phyloP scores from a whole-genome alignment of 2,888 invertebrate species.

The Tholera decimalis region DNA sequence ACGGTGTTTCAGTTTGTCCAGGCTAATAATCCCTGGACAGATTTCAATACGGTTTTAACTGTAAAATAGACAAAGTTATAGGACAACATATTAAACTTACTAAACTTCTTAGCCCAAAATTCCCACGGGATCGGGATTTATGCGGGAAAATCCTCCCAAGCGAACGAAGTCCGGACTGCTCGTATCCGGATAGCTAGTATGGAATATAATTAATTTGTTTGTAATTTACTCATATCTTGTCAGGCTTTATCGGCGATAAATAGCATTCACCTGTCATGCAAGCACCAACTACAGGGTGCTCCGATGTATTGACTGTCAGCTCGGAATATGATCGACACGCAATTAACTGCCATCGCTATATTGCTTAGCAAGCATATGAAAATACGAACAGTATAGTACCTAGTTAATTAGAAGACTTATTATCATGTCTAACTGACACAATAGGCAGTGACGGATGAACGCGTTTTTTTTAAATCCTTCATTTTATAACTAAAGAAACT shows the following conservation, averaged over 20 bases:
- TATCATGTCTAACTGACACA: neutral
- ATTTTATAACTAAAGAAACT: neutral
- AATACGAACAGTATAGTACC: conserved; percentile 13
- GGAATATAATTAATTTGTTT: neutral
- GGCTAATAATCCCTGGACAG: too few species aligned
- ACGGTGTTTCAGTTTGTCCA: too few species aligned
- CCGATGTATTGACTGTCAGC: conserved; percentile 24
- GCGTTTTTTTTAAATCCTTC: neutral
- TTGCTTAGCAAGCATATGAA: conserved; percentile 8
- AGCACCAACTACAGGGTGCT: conserved; percentile 10
- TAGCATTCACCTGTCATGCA: conserved; percentile 17
- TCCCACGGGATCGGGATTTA: too few species aligned
- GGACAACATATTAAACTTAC: too few species aligned
- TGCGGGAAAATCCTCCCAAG: too few species aligned
- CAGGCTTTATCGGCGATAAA: conserved; percentile 12
- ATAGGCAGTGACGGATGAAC: neutral
- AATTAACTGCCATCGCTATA: conserved; percentile 32
- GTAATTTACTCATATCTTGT: neutral
- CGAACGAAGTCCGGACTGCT: too few species aligned
- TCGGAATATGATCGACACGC: conserved; percentile 48
- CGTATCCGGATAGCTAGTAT: too few species aligned
- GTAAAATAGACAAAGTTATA: too few species aligned
- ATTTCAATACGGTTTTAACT: too few species aligned
- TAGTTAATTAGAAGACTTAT: conserved; percentile 1
- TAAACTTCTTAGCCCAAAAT: too few species aligned